Evolutionary conservation across 2,888 invertebrate species (phyloP).

Genomic region (Drosophila multiciliata): DNA sequence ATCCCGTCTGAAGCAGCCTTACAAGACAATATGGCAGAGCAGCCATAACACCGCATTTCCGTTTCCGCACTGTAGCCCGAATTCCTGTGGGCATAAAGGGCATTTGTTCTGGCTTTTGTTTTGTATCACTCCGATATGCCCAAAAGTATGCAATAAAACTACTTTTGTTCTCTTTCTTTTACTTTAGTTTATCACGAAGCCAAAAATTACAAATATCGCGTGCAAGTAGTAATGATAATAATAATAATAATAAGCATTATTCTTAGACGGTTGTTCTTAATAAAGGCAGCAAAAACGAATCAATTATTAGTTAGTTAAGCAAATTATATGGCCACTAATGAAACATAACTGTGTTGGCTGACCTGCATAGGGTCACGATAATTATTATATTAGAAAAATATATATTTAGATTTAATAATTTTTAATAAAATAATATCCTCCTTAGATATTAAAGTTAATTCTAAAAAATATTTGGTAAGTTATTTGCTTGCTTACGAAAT

Average conservation of each 20-base stretch:
- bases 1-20: slow-evolving; percentile 5
- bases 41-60: slow-evolving; percentile 57
- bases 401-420: not conserved
- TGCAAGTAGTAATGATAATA: not conserved
- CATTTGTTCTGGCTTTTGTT: slow-evolving; percentile 14
- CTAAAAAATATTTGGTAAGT: no score
- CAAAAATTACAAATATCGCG: not conserved
- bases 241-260: not conserved
- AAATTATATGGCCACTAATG: no score
- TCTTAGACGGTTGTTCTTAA: not conserved
- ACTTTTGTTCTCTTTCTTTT: not conserved
- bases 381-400: not conserved
- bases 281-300: not conserved
- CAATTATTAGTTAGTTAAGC: not conserved
- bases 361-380: no score
- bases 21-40: slow-evolving; percentile 42
- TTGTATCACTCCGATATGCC: slow-evolving; percentile 8
- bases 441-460: no score
- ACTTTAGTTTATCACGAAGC: not conserved
- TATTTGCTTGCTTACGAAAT: no score
- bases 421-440: not conserved
- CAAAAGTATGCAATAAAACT: slow-evolving; percentile 12
- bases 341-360: not conserved
- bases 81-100: slow-evolving; percentile 46
- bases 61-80: slow-evolving; percentile 32